Evolutionary conservation across 2,113 vertebrate genomes (phyloP), one percentile per base, ranked within the genome.

Genomic region (Cathartes aura): DNA sequence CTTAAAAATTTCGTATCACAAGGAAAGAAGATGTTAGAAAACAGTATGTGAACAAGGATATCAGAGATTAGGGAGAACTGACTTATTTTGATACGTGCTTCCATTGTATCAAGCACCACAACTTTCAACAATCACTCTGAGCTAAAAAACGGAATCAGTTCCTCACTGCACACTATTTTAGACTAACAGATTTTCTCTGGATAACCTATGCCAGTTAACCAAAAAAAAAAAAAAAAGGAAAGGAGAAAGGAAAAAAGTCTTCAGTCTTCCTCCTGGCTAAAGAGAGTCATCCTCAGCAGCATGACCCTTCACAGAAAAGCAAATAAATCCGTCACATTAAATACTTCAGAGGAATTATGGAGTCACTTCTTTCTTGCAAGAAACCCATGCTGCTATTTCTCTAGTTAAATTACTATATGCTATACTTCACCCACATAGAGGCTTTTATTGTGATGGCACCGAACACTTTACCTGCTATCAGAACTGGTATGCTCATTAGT

Each of bases 401-500:
- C 55, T 19, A 45, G 52, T 21, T 21, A 89, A 67, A 70, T 43
- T 7, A 12, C 12, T 36, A 16, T 7, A 38, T 9, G 9, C 21
- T 34, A 8, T 8, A 74, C 50, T 89, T 92, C 55, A 63, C 29
- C 30, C 42, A 76, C 24, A 70, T 1, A 18, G 24, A 83, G 32
- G 34, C 43, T 48, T 78, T 79, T 21, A 24, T 7, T 14, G 26
- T 5, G 38, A 67, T 20, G 52, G 81, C 36, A 52, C 29, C 2
- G 1, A 89, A 52, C 59, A 14, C 40, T 34, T 21, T 0, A 50
- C 19, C 29, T 24, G 45, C 47, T n/a, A 2, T 2, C 26, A 13
- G 48, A 79, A 60, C 34, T 4, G 26, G 4, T 23, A 42, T 0
- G 4, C 23, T 58, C 15, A 13, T 36, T 11, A 7, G 1, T 7